Evolutionary conservation across 1,140 invertebrate species (phyloP).

Genomic region (Planococcus citri): DNA sequence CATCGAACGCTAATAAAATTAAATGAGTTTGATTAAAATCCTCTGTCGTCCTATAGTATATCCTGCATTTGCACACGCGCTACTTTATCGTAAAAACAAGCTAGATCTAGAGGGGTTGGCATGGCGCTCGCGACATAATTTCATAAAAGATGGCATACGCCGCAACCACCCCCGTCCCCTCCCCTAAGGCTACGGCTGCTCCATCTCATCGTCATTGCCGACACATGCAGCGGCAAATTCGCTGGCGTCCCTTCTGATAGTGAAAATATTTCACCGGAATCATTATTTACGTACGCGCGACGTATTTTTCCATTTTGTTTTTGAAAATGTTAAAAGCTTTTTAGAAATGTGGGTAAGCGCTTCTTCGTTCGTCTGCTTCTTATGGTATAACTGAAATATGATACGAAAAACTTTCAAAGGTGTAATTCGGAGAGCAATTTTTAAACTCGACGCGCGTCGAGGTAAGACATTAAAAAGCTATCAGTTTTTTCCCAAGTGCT

Average conservation of each 20-base stretch:
- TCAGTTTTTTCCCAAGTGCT: slow-evolving; percentile 15
- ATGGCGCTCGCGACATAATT: too few relatives aligned
- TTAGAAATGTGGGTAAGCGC: not conserved
- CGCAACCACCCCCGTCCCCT: too few relatives aligned
- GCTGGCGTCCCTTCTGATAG: not conserved
- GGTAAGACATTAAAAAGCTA: slow-evolving; percentile 19
- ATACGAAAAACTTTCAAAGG: slow-evolving; percentile 14
- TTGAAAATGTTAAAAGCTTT: slow-evolving; percentile 20
- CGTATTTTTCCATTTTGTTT: slow-evolving; percentile 13
- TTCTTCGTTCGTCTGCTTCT: not conserved
- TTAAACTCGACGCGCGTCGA: slow-evolving; percentile 1
- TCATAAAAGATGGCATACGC: too few relatives aligned
- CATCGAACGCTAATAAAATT: slow-evolving; percentile 1
- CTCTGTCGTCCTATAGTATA: not conserved
- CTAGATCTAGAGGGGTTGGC: too few relatives aligned
- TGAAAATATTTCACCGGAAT: slow-evolving; percentile 12
- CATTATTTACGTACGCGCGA: slow-evolving; percentile 8
- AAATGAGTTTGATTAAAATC: slow-evolving; percentile 4
- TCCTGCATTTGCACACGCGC: too few relatives aligned
- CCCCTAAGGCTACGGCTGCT: too few relatives aligned
- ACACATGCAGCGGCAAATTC: not conserved
- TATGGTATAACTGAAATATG: slow-evolving; percentile 18
- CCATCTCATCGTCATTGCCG: not conserved
- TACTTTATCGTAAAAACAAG: too few relatives aligned
- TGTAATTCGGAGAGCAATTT: slow-evolving; percentile 17